Base-by-base conservation (phyloP, 2,888 invertebrate species). In the Kuschelorhynchus macadamiae region DNA sequence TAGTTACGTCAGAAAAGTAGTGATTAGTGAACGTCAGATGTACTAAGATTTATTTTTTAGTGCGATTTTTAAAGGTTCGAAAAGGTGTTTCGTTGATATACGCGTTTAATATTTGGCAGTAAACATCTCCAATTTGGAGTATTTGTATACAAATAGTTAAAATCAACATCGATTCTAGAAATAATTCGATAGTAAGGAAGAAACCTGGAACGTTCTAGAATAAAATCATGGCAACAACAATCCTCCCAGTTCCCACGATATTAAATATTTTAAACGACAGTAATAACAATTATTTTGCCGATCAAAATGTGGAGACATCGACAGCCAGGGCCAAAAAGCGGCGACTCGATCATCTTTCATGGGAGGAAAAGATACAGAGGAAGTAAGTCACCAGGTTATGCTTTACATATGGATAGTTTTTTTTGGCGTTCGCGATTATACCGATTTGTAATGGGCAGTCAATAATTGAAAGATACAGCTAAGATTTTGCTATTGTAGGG, bases 361-460 rank as follows among this genome's bases (percentile, higher is more conserved):
- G 92, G 90, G 95, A 95, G 79, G 94, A 95, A 81, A 95, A 95
- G 81, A 86, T 95, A 77, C 92, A 94, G 83, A 87, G 95, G 81
- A 94, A 94, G 94, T 94, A 85, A 87, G 92, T 88, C 20, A 9
- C n/a, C n/a, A n/a, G n/a, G n/a, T n/a, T n/a, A n/a, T n/a, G n/a
- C n/a, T n/a, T n/a, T n/a, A n/a, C n/a, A n/a, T n/a, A n/a, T n/a
- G n/a, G n/a, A n/a, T n/a, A n/a, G n/a, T n/a, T n/a, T n/a, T n/a
- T n/a, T n/a, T n/a, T n/a, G n/a, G n/a, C n/a, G n/a, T n/a, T n/a
- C n/a, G n/a, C n/a, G n/a, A n/a, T n/a, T n/a, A n/a, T n/a, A n/a
- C n/a, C n/a, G n/a, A n/a, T n/a, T n/a, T n/a, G n/a, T n/a, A n/a
- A n/a, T n/a, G n/a, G n/a, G n/a, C n/a, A n/a, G n/a, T n/a, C n/a